Percentiles rank a stretch among this genome's conserved stretches.
phyloP scores from a whole-genome alignment of 2,113 vertebrate species.

The Empidonax traillii region DNA sequence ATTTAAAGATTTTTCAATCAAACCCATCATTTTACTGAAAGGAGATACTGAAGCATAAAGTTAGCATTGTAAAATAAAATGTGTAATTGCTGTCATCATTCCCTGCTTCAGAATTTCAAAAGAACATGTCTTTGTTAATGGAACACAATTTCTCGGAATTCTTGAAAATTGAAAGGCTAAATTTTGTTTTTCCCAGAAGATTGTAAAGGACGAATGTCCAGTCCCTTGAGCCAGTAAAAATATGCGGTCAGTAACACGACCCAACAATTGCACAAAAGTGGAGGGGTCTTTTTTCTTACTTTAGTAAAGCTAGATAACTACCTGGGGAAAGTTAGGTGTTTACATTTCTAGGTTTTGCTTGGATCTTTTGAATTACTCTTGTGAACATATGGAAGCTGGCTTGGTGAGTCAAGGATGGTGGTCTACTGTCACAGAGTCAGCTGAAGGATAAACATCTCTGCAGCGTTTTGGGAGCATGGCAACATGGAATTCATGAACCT shows the following conservation, averaged over 20 bases:
- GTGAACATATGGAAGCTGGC: neutral
- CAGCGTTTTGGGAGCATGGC: neutral
- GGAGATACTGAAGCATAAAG: neutral
- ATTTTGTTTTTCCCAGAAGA: neutral
- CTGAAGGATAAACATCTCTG: neutral
- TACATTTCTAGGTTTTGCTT: neutral
- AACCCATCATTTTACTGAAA: conserved; percentile 10
- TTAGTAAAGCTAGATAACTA: neutral
- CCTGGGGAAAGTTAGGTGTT: neutral
- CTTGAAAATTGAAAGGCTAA: neutral
- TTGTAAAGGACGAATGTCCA: neutral
- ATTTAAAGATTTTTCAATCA: conserved; percentile 5
- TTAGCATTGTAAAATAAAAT: neutral
- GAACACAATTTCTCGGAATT: neutral
- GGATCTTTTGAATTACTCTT: neutral
- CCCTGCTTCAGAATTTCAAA: neutral
- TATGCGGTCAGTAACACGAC: neutral
- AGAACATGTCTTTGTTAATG: neutral
- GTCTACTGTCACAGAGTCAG: neutral
- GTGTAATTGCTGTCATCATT: neutral
- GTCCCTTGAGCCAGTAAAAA: neutral
- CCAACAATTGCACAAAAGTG: neutral
- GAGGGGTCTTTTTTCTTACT: neutral
- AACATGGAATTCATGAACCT: neutral
- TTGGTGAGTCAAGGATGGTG: neutral